Percentiles rank a stretch among this genome's conserved stretches.
Evolutionary conservation across 2,113 vertebrate genomes (phyloP).

Genomic region (Panthera uncia): DNA sequence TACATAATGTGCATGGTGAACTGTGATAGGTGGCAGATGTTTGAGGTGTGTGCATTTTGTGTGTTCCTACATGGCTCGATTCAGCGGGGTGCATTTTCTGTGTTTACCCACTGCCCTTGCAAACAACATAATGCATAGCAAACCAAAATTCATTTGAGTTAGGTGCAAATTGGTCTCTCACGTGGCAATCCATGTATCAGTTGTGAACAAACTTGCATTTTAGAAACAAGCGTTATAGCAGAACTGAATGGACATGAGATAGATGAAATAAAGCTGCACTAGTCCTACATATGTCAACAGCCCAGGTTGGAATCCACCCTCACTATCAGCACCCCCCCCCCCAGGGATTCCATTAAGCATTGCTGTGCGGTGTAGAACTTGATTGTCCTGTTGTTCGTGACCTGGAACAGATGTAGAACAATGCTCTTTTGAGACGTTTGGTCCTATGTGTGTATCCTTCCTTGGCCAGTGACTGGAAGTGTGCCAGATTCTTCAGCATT

Average conservation of each 20-base stretch:
- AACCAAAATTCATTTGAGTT: not conserved
- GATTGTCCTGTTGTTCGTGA: not conserved
- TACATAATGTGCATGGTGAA: not conserved
- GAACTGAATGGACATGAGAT: not conserved
- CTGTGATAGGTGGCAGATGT: not conserved
- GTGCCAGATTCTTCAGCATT: not conserved
- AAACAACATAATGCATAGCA: not conserved
- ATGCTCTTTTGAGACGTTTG: not conserved
- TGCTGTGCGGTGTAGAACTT: not conserved
- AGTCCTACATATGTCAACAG: not conserved
- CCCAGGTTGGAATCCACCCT: not conserved
- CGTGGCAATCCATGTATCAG: not conserved
- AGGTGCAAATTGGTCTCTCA: not conserved
- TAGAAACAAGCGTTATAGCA: not conserved
- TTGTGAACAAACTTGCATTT: not conserved
- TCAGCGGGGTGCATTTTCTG: not conserved
- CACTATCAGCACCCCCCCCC: no score
- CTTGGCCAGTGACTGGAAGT: not conserved
- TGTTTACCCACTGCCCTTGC: not conserved
- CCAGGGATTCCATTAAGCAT: not conserved
- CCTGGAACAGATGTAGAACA: not conserved
- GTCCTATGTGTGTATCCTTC: not conserved
- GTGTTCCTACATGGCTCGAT: not conserved
- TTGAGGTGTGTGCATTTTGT: not conserved
- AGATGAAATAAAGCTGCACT: not conserved